Evolutionary conservation across 2,797 vertebrate species (phyloP).

Genomic region (Scarus forsteni): DNA sequence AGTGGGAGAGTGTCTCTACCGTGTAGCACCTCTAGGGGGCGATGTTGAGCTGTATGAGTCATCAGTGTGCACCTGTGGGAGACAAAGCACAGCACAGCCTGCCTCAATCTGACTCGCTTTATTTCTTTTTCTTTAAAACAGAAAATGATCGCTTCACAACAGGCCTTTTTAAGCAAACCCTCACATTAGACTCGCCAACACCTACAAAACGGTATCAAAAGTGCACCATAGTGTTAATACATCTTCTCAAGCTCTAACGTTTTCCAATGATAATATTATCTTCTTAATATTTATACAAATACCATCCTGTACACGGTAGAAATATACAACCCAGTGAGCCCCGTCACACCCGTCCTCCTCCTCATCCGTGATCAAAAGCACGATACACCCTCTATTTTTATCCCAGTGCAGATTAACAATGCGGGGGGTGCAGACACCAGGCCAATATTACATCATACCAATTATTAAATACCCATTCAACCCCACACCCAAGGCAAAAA

Average conservation of each 20-base stretch:
- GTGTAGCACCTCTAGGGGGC: slow-evolving; percentile 51
- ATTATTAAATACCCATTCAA: slow-evolving; percentile 82
- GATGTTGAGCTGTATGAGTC: slow-evolving; percentile 75
- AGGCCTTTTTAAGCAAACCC: slow-evolving; percentile 89
- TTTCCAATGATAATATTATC: slow-evolving; percentile 84
- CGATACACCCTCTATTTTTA: slow-evolving; percentile 42
- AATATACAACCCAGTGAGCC: slow-evolving; percentile 87
- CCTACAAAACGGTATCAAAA: slow-evolving; percentile 94
- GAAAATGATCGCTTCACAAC: slow-evolving; percentile 90
- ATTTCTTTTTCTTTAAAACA: slow-evolving; percentile 92
- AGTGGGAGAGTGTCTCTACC: slow-evolving; percentile 35
- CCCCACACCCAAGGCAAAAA: slow-evolving; percentile 77
- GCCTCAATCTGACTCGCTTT: slow-evolving; percentile 79
- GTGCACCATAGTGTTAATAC: slow-evolving; percentile 92
- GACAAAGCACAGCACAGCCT: slow-evolving; percentile 36
- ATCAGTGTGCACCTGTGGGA: slow-evolving; percentile 69
- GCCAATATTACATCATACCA: slow-evolving; percentile 78
- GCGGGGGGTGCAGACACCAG: slow-evolving; percentile 67
- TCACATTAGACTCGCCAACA: slow-evolving; percentile 89
- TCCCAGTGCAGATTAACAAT: slow-evolving; percentile 74
- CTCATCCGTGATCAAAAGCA: slow-evolving; percentile 58
- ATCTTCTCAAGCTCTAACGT: slow-evolving; percentile 83
- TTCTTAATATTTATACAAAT: slow-evolving; percentile 92
- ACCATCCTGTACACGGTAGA: slow-evolving; percentile 93
- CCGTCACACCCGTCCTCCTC: slow-evolving; percentile 63